phyloP scores from a whole-genome alignment of 2,113 vertebrate species.

The Prionailurus viverrinus region DNA sequence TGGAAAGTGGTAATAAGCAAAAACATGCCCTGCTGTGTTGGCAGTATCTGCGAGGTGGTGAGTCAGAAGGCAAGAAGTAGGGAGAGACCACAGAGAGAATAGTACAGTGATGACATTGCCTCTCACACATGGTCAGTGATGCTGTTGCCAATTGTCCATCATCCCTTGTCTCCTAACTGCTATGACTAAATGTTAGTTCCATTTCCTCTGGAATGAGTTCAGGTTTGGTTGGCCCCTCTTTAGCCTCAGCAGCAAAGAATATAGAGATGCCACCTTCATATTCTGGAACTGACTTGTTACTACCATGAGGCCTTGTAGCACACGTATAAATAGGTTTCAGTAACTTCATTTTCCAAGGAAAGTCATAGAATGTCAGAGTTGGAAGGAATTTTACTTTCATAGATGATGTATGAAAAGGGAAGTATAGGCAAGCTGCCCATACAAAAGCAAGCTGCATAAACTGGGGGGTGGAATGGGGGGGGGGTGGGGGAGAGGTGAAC shows the following conservation, averaged over 20 bases:
- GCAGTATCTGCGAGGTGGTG: neutral
- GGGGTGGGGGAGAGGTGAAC: neutral
- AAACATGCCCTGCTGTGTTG: neutral
- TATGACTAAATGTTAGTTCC: neutral
- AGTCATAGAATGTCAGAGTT: neutral
- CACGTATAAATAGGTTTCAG: neutral
- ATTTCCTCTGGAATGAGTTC: neutral
- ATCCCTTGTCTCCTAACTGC: neutral
- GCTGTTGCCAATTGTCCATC: neutral
- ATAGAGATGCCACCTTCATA: neutral
- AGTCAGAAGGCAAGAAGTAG: neutral
- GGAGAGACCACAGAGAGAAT: neutral
- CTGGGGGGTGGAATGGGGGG: neutral
- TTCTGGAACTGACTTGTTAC: neutral
- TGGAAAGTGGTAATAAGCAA: neutral
- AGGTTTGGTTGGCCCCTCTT: neutral
- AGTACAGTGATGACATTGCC: neutral
- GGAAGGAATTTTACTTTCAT: neutral
- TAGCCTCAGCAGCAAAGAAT: neutral
- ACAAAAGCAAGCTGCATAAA: conserved; percentile 26
- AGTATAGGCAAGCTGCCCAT: neutral
- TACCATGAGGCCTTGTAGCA: neutral
- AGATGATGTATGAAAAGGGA: neutral
- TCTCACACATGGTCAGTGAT: neutral
- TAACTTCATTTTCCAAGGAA: neutral